Evolutionary conservation across 2,113 vertebrate species (phyloP), one percentile per base, ranked within the genome.

Genomic region (Oreocharis arfaki): DNA sequence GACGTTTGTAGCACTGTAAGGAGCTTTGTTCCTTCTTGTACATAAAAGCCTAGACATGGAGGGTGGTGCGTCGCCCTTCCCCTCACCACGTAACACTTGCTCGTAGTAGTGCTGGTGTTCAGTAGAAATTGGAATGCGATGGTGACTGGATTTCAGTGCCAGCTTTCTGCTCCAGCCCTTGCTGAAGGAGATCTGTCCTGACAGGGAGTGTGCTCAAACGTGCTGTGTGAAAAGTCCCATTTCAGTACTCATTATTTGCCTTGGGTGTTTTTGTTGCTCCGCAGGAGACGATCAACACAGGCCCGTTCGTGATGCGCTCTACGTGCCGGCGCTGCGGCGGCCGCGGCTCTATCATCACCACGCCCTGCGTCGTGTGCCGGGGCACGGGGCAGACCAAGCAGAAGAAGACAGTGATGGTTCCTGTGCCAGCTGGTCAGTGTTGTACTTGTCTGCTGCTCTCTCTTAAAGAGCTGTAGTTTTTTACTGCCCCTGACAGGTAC

Each of bases 231-330:
- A 5, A 42, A n/a, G 30, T 14, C 10, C 46, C 20, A 2, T 11
- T 26, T 55, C 1, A 1, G 14, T 20, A 1, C 26, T 35, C 76
- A 16, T 11, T 6, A 3, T 10, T 7, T 44, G 37, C 65, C 30
- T 9, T 16, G 53, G 81, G 59, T 69, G 61, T 67, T 46, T 41
- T 55, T 21, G 55, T 11, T 17, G 23, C 89, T 60, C 39, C 27
- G 53, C 46, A 99, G 99, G 99, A 99, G 97, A 99, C 99, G 0
- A 97, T 99, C 92, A 99, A 99, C 57, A 99, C 99, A 0, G 99
- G 99, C 12, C 99, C 99, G 2, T 99, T 99, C 5, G 99, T 99
- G 73, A 99, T 99, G 99, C 98, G 99, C 10, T 99, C 99, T 13
- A 99, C 99, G 0, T 99, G 99, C 75, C 98, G 99, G 3, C 98